Conservation (phyloP, 2,888 invertebrate genomes). For the Andrena minutula region DNA sequence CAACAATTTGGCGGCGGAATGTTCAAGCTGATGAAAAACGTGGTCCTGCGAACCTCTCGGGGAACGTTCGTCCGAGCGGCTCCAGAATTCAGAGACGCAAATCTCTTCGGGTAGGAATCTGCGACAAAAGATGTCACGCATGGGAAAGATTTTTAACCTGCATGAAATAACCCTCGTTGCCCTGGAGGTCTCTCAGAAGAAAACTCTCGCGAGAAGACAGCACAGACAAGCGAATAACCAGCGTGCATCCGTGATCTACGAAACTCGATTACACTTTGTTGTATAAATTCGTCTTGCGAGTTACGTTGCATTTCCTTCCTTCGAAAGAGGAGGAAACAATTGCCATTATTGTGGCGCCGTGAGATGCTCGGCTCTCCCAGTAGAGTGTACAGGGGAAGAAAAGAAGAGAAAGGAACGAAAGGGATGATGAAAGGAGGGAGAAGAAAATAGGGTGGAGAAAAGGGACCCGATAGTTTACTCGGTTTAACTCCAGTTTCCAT, state of each 20-base stretch:
- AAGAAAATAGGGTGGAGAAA: background rate
- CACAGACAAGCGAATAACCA: conserved; percentile 41
- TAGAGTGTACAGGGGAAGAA: background rate
- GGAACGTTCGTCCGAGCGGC: conserved; percentile 19
- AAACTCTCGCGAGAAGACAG: conserved; percentile 24
- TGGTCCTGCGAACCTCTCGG: conserved; percentile 13
- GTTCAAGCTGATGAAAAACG: conserved; percentile 22
- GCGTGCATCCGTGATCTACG: conserved; percentile 23
- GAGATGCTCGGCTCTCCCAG: background rate
- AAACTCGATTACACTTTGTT: conserved; percentile 43
- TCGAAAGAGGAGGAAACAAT: conserved; percentile 15
- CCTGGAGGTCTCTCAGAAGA: background rate
- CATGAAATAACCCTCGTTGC: conserved; percentile 22
- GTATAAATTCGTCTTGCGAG: conserved; percentile 22
- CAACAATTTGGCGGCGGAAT: conserved; percentile 7
- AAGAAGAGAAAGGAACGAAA: background rate
- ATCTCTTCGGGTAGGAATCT: conserved; percentile 16
- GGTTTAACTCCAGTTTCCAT: conserved; percentile 49
- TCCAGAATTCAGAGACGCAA: background rate
- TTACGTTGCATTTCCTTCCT: conserved; percentile 24
- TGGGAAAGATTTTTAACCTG: conserved; percentile 30
- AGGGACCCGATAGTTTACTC: conserved; percentile 24
- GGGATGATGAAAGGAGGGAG: background rate
- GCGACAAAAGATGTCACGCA: conserved; percentile 29
- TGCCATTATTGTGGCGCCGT: background rate